A percentile compares a stretch with the other conserved stretches of the same genome.
Evolutionary conservation across 2,888 invertebrate genomes (phyloP).

Genomic region (Meandrusa payeni): DNA sequence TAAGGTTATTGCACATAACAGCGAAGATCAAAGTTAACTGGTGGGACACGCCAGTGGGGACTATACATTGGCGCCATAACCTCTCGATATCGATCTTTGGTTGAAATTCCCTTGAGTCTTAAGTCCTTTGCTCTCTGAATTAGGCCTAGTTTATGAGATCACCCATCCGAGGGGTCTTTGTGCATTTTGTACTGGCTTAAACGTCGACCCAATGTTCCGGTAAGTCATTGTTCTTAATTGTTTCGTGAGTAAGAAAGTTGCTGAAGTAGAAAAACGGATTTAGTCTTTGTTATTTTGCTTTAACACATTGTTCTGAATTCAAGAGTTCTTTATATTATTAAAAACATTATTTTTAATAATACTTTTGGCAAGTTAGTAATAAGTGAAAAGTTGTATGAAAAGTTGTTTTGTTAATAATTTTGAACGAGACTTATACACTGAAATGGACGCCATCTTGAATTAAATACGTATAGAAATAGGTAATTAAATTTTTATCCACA

Average conservation of each 20-base stretch:
- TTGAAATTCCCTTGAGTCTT: slow-evolving; percentile 66
- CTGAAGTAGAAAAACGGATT: background rate
- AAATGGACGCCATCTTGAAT: too few species aligned
- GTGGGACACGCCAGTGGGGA: slow-evolving; percentile 45
- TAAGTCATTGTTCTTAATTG: slow-evolving; percentile 32
- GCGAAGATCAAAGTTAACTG: slow-evolving; percentile 54
- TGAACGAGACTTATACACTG: too few species aligned
- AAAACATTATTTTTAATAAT: too few species aligned
- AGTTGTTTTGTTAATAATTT: too few species aligned
- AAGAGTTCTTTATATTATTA: too few species aligned
- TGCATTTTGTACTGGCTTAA: slow-evolving; percentile 29
- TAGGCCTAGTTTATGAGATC: slow-evolving; percentile 64
- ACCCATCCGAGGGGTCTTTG: slow-evolving; percentile 30
- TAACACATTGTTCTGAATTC: too few species aligned
- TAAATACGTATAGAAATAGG: too few species aligned
- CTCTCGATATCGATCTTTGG: slow-evolving; percentile 76
- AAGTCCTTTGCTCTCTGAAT: slow-evolving; percentile 59
- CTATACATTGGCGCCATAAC: slow-evolving; percentile 67
- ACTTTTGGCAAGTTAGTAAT: too few species aligned
- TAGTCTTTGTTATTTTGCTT: too few species aligned
- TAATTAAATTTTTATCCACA: too few species aligned
- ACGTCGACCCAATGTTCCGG: slow-evolving; percentile 5
- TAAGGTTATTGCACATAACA: slow-evolving; percentile 49
- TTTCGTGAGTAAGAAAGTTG: slow-evolving; percentile 26
- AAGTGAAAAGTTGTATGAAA: too few species aligned